A percentile compares a stretch with the other conserved stretches of the same genome.
Conservation (phyloP, 2,888 invertebrate genomes). For the Zelleria hepariella region DNA sequence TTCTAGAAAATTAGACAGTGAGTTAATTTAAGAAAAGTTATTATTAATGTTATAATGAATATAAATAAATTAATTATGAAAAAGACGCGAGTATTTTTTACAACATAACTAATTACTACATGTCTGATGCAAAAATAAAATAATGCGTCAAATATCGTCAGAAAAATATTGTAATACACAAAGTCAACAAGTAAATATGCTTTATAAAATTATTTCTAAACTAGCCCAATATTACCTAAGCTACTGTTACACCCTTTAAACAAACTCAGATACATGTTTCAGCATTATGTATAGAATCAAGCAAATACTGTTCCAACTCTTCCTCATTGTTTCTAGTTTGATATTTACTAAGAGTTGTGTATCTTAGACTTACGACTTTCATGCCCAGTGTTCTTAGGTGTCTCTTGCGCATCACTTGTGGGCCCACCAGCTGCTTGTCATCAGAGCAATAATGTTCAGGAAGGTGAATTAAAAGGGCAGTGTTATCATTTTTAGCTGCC, state of each 20-base stretch:
- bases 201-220: not conserved
- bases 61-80: conserved; percentile 39
- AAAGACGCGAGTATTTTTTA: not conserved
- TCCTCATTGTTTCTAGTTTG: conserved; percentile 54
- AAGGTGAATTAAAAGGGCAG: conserved; percentile 73
- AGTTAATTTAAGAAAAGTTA: conserved; percentile 56
- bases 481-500: conserved; percentile 50
- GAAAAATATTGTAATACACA: not conserved
- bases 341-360: conserved; percentile 59
- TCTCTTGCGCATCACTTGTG: conserved; percentile 74
- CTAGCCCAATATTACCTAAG: not conserved
- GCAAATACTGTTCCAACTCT: conserved; percentile 66
- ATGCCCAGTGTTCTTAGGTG: conserved; percentile 76
- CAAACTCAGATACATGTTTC: not conserved
- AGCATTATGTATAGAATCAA: conserved; percentile 40
- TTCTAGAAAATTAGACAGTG: conserved; percentile 66
- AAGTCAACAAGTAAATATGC: not conserved
- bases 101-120: not conserved
- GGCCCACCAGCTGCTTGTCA: conserved; percentile 70
- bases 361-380: conserved; percentile 73
- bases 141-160: not conserved
- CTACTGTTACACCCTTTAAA: too few species aligned
- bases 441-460: conserved; percentile 77
- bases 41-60: conserved; percentile 55
- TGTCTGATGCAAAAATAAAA: not conserved